Evolutionary conservation across 2,888 invertebrate species (phyloP).

Genomic region (Cantharis nigra): DNA sequence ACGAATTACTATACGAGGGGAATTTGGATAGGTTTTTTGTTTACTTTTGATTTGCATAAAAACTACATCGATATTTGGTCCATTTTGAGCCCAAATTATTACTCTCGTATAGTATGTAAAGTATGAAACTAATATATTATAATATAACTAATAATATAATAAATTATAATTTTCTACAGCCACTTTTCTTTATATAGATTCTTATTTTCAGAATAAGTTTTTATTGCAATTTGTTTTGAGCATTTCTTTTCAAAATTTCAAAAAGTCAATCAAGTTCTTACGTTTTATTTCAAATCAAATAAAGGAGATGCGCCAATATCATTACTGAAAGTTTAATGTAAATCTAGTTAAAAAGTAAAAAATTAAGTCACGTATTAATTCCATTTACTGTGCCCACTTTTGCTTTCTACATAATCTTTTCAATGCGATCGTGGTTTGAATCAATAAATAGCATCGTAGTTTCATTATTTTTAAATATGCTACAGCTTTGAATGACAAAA

Average conservation of each 20-base stretch:
- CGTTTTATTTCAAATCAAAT: not conserved
- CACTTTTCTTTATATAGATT: too few relatives aligned
- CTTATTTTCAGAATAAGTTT: too few relatives aligned
- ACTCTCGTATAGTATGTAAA: too few relatives aligned
- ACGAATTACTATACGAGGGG: too few relatives aligned
- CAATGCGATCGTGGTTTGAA: not conserved
- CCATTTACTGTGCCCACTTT: not conserved
- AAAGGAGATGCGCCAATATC: conserved; percentile 14
- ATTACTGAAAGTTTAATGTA: conserved; percentile 12
- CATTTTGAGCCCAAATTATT: too few relatives aligned
- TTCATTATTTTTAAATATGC: not conserved
- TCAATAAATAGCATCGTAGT: not conserved
- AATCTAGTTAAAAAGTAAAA: not conserved
- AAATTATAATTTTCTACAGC: too few relatives aligned
- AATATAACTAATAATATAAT: too few relatives aligned
- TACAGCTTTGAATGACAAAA: not conserved
- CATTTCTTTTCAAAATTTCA: not conserved
- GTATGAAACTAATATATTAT: too few relatives aligned
- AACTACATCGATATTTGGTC: too few relatives aligned
- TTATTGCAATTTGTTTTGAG: too few relatives aligned
- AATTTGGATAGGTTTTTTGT: too few relatives aligned
- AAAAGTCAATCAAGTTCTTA: not conserved
- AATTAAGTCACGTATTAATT: not conserved
- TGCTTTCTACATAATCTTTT: not conserved
- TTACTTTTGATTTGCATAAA: too few relatives aligned